These are phyloP conservation scores for Bujurquina vittata DNA, from an alignment of 2,113 vertebrate species.

Conservation along the genomic window DNA sequence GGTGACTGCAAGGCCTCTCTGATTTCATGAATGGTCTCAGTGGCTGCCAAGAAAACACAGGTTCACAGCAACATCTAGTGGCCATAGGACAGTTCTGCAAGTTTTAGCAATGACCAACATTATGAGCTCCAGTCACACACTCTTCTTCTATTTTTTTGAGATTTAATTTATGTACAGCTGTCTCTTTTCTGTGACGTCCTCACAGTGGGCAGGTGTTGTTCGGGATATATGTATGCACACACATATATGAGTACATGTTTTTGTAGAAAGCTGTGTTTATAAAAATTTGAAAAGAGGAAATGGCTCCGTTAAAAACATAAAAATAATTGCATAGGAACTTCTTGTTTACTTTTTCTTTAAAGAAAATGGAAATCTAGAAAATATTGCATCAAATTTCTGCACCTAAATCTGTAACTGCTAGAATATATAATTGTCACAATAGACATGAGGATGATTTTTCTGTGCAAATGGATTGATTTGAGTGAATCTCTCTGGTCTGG, in stretches of 20 bases:
- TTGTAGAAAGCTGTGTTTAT: not conserved
- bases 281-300: not conserved
- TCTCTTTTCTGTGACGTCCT: not conserved
- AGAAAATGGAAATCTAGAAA: not conserved
- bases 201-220: not conserved
- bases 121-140: not conserved
- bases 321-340: not conserved
- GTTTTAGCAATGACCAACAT: not conserved
- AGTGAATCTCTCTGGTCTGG: slow-evolving; percentile 49
- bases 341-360: not conserved
- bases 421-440: not conserved
- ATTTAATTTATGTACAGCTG: not conserved
- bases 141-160: not conserved
- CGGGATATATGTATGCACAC: not conserved
- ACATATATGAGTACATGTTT: not conserved
- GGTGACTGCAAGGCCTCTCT: slow-evolving; percentile 62
- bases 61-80: slow-evolving; percentile 46
- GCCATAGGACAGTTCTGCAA: not conserved
- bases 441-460: not conserved
- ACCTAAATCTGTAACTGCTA: not conserved
- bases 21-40: slow-evolving; percentile 64
- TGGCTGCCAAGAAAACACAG: slow-evolving; percentile 11
- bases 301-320: no score
- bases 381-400: not conserved
- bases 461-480: slow-evolving; percentile 3